Evolutionary conservation across 2,888 invertebrate species (phyloP).

Genomic region (Synanthedon vespiformis): DNA sequence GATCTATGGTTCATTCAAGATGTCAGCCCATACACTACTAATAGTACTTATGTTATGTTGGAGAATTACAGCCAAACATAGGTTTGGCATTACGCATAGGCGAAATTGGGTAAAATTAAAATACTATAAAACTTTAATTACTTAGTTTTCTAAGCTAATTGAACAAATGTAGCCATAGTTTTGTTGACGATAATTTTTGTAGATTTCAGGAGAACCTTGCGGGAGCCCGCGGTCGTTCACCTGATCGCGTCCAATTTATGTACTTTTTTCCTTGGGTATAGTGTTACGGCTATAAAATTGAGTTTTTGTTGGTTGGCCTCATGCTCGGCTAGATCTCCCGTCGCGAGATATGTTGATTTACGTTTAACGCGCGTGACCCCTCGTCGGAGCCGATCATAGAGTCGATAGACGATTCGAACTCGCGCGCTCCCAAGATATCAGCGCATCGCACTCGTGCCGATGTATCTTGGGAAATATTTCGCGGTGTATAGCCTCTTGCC

Average conservation of each 20-base stretch:
- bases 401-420: conserved; percentile 66
- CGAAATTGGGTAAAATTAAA: too few relatives aligned
- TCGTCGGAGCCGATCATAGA: conserved; percentile 64
- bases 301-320: conserved; percentile 62
- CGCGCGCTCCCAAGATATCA: conserved; percentile 56
- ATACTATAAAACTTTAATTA: too few relatives aligned
- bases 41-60: too few relatives aligned
- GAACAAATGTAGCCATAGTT: not conserved
- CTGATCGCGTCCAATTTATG: conserved; percentile 57
- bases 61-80: too few relatives aligned
- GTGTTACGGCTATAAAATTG: conserved; percentile 64
- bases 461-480: conserved; percentile 66
- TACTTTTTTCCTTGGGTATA: conserved; percentile 60
- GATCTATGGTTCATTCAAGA: too few relatives aligned
- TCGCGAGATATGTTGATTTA: conserved; percentile 70
- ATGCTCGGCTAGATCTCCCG: conserved; percentile 64
- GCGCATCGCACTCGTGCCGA: conserved; percentile 65
- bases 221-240: conserved; percentile 41
- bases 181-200: conserved; percentile 9
- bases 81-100: too few relatives aligned
- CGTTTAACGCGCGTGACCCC: conserved; percentile 69
- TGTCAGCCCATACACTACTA: too few relatives aligned
- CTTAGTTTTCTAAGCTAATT: too few relatives aligned
- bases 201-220: conserved; percentile 18
- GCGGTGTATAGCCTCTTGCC: conserved; percentile 35